Evolutionary conservation across 2,113 vertebrate genomes (phyloP), one percentile per base, ranked within the genome.

Genomic region (Oenanthe oenanthe): DNA sequence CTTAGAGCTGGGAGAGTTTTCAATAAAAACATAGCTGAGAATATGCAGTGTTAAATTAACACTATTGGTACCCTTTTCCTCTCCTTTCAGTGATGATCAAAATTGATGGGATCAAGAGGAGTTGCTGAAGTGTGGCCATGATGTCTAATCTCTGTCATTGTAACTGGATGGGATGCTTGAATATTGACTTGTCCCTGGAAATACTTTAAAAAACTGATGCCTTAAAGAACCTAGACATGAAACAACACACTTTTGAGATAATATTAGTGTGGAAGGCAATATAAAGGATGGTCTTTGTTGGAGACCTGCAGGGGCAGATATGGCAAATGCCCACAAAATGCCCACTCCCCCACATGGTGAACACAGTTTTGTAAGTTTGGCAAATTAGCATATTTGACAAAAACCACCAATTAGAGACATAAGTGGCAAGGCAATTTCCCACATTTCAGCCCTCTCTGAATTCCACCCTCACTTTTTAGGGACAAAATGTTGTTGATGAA

Each of bases 281-380:
- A 34, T 18, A 29, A 34, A 50, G 15, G 34, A n/a, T 29, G 18
- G 12, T 70, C 34, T 42, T 81, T 42, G 12, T 34, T 50, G 48
- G 48, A 50, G 48, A 25, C 13, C 48, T 26, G 25, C 25, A 26
- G 25, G 13, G 26, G 25, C 25, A 50, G 34, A 22, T 28, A 50
- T 18, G 18, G 18, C 34, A 60, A 60, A 50, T 15, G 9, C 19
- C 31, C 43, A 50, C 29, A 68, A 58, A 68, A 40, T n/a, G 3
- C 5, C 17, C 18, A 14, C 4, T 9, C 17, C 13, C 1, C 4
- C 28, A 11, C 0, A 0, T 11, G 18, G 7, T 58, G 29, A 68
- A n/a, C 28, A 70, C 18, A 22, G 3, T 22, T 58, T 40, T 50
- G 9, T 18, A 58, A 18, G 18, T 34, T n/a, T 42, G 28, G 24